Base-by-base conservation (phyloP, 1,140 invertebrate genomes). In the Bilobella aurantiaca region DNA sequence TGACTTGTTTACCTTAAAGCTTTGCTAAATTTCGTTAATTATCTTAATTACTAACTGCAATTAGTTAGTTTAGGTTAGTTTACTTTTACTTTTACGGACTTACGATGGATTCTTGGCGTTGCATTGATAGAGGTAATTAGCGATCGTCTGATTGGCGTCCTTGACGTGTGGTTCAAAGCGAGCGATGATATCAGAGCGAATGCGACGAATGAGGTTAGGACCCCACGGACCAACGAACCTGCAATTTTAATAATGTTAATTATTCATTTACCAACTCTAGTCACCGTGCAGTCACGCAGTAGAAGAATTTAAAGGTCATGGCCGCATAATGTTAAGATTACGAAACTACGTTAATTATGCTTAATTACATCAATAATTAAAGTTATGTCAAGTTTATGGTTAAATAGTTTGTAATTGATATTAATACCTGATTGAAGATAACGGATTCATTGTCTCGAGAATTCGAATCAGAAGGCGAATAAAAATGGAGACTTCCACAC, bases 71-170 rank as follows among this genome's bases (percentile, higher is more conserved):
- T 42, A 42, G 8, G 34, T 42, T 42, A 12, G 34, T 42, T 8
- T 42, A 42, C 8, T 42, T 42, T 42, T 12, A 42, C 18, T 12
- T 12, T 42, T 12, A 77, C 80, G n/a, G n/a, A n/a, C n/a, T 81
- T 79, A 91, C 90, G 88, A 91, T 21, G 95, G 94, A 59, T 82
- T 83, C 78, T 95, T 92, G 47, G 89, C 87, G 80, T 98, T 98
- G 73, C 93, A 96, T 76, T 98, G 94, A 77, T 95, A 95, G 66
- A 98, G 89, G 76, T 98, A 98, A 72, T 94, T 87, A n/a, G 91
- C 86, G 75, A 98, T 88, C 27, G 89, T 78, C 57, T 81, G 81
- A 25, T 85, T 79, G 30, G 90, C 86, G 34, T 89, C 84, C 3
- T 85, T 83, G 30, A 92, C 79, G 18, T 87, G 74, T 18, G 79